Percentiles rank a stretch among this genome's conserved stretches.
Conservation (phyloP, 2,113 vertebrate genomes). For the Oreochromis spilurus region DNA sequence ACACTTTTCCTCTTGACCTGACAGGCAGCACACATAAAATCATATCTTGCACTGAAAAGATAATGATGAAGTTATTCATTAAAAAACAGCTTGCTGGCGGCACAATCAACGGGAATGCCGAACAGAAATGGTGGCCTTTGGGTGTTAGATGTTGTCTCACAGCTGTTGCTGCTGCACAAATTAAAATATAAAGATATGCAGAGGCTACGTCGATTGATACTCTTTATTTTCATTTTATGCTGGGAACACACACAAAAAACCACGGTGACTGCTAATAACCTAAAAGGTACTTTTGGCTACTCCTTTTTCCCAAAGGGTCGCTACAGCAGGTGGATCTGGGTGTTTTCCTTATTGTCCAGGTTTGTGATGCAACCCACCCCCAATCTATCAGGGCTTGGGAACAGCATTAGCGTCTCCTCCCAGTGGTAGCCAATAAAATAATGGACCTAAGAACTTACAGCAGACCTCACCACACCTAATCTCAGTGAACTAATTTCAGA, state of each 20-base stretch:
- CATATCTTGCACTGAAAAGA: neutral
- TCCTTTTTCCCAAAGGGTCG: accelerated
- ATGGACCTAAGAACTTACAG: neutral
- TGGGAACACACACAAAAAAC: neutral
- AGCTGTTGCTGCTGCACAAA: neutral
- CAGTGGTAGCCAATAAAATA: neutral
- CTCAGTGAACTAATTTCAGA: neutral
- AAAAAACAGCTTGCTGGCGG: neutral
- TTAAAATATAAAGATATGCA: neutral
- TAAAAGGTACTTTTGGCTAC: neutral
- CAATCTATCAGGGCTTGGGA: neutral
- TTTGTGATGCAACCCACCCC: neutral
- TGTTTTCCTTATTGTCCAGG: neutral
- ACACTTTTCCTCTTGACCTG: constrained; percentile 24
- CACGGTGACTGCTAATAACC: neutral
- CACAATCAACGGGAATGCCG: neutral
- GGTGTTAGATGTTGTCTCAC: neutral
- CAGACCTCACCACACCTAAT: neutral
- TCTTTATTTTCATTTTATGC: neutral
- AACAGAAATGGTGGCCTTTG: neutral
- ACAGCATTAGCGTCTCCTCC: neutral
- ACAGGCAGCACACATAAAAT: neutral
- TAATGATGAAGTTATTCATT: neutral
- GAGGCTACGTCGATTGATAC: accelerated
- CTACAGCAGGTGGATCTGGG: neutral